Conservation (phyloP, 2,888 invertebrate genomes). For the Limenitis camilla region DNA sequence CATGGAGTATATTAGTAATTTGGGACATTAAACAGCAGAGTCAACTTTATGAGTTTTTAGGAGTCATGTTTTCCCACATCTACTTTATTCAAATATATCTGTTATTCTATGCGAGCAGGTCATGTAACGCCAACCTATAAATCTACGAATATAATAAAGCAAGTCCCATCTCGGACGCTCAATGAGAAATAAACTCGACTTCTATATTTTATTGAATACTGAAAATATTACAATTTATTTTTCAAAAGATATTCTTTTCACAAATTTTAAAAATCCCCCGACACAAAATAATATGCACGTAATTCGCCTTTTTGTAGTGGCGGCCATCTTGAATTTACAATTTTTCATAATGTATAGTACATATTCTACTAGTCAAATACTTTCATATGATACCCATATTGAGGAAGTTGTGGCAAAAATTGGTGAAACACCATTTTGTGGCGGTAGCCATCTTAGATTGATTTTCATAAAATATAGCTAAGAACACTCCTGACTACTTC, state of each 20-base stretch:
- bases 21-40: neutral
- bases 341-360: too few relatives aligned
- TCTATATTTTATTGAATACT: neutral
- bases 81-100: neutral
- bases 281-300: too few relatives aligned
- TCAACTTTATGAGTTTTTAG: neutral
- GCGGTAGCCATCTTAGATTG: too few relatives aligned
- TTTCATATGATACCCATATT: too few relatives aligned
- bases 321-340: too few relatives aligned
- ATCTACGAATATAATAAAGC: slow-evolving; percentile 17
- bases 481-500: too few relatives aligned
- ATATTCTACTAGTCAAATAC: too few relatives aligned
- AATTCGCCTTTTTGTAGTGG: too few relatives aligned
- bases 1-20: neutral
- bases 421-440: too few relatives aligned
- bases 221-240: neutral
- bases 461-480: too few relatives aligned
- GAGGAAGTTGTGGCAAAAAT: too few relatives aligned
- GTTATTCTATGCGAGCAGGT: slow-evolving; percentile 8
- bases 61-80: neutral
- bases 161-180: slow-evolving; percentile 7
- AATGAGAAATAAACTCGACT: slow-evolving; percentile 8
- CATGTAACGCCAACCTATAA: slow-evolving; percentile 13
- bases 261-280: too few relatives aligned
- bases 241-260: neutral